Evolutionary conservation across 2,888 invertebrate genomes (phyloP).

Genomic region (Chloroclystis v-ata): DNA sequence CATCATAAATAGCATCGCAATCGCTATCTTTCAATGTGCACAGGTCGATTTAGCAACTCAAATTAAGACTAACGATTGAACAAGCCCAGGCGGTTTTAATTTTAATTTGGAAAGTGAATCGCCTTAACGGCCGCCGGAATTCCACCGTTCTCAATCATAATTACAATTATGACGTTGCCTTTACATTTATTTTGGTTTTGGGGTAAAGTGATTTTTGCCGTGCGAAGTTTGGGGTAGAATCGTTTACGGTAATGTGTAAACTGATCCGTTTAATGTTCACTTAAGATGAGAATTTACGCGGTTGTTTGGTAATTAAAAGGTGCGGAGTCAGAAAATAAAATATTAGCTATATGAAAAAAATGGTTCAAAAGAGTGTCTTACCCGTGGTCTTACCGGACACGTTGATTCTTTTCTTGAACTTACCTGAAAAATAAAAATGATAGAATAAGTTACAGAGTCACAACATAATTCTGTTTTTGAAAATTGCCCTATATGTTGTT

Average conservation of each 20-base stretch:
- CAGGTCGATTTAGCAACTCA: constrained; percentile 47
- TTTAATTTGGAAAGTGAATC: constrained; percentile 69
- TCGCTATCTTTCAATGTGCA: constrained; percentile 31
- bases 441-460: constrained; percentile 1
- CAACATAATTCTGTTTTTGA: no score
- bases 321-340: no score
- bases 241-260: background rate
- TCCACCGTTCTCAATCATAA: constrained; percentile 30
- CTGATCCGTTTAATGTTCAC: no score
- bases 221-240: background rate
- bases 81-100: constrained; percentile 65
- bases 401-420: background rate
- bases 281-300: no score
- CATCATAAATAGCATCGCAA: constrained; percentile 17
- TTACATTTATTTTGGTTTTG: constrained; percentile 15
- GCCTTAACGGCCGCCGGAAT: constrained; percentile 50
- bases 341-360: no score
- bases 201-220: constrained; percentile 11
- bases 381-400: background rate
- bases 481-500: no score
- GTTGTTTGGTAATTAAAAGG: no score
- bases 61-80: constrained; percentile 74
- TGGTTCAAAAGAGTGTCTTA: no score
- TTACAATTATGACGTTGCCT: constrained; percentile 25
- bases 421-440: constrained; percentile 20